These are phyloP conservation scores for Tragelaphus imberbis DNA, from an alignment of 2,113 vertebrate species.

Conservation along the genomic window DNA sequence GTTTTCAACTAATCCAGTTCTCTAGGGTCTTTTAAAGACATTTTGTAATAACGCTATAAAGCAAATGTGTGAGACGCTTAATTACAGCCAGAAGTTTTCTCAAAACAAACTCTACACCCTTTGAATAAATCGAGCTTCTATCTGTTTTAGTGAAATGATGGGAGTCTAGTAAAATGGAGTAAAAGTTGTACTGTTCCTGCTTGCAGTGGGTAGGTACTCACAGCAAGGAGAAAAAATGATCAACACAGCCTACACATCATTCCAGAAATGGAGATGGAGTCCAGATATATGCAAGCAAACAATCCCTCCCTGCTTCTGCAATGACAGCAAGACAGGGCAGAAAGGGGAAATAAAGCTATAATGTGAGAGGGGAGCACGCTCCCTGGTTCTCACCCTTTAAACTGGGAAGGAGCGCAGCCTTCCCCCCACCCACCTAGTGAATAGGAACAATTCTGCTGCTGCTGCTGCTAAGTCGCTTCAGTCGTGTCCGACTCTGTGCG, in stretches of 20 bases:
- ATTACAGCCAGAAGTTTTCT: slow-evolving; percentile 19
- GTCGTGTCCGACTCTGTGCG: too few relatives aligned
- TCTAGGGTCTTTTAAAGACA: too few relatives aligned
- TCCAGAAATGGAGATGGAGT: background rate
- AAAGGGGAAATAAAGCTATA: slow-evolving; percentile 4
- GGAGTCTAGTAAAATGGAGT: background rate
- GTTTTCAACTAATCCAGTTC: too few relatives aligned
- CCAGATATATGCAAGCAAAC: background rate
- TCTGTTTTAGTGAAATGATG: background rate
- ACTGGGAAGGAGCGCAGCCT: background rate
- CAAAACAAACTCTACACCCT: slow-evolving; percentile 19
- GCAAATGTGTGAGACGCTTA: background rate
- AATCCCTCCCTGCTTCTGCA: background rate
- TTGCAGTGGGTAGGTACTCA: background rate
- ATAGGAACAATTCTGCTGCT: background rate
- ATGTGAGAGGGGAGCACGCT: background rate
- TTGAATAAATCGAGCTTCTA: background rate
- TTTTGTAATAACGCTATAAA: too few relatives aligned
- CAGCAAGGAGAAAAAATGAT: background rate
- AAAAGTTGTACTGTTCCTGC: background rate
- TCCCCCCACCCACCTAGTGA: background rate
- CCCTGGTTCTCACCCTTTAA: background rate
- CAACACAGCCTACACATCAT: background rate
- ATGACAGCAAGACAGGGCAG: background rate
- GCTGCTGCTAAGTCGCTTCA: too few relatives aligned